Evolutionary conservation across 2,113 vertebrate genomes (phyloP).

Genomic region (Alligator mississippiensis): DNA sequence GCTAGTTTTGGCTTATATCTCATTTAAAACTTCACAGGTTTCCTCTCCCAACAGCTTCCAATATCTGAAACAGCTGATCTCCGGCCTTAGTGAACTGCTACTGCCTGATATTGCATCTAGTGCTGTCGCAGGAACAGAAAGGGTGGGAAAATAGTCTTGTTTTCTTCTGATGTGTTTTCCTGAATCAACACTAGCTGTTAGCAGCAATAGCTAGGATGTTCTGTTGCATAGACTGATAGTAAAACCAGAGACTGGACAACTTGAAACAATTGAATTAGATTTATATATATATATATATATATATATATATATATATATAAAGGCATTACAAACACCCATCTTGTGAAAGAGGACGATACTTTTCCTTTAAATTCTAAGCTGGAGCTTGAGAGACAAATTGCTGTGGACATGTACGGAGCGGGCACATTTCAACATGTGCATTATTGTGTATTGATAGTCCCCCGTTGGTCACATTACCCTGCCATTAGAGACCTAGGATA

Average conservation of each 20-base stretch:
- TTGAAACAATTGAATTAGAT: not conserved
- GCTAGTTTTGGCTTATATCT: not conserved
- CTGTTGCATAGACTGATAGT: not conserved
- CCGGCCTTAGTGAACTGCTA: not conserved
- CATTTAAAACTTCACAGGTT: not conserved
- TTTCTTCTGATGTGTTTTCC: not conserved
- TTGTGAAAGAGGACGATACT: not conserved
- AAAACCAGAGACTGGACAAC: not conserved
- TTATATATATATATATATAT: too few relatives aligned
- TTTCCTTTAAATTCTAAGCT: not conserved
- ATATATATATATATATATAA: too few relatives aligned
- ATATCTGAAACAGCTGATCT: not conserved
- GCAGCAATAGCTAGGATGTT: not conserved
- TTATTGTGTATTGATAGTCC: not conserved
- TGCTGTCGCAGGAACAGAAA: not conserved
- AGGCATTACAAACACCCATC: not conserved
- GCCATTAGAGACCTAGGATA: not conserved
- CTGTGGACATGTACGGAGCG: not conserved
- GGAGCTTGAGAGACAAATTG: not conserved
- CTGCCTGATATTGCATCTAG: not conserved
- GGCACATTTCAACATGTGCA: not conserved
- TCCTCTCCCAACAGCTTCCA: not conserved
- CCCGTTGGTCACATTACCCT: not conserved
- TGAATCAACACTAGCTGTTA: not conserved
- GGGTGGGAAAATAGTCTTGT: not conserved